Conservation (phyloP, 2,113 vertebrate genomes). For the rabbit (Oryctolagus cuniculus) region DNA sequence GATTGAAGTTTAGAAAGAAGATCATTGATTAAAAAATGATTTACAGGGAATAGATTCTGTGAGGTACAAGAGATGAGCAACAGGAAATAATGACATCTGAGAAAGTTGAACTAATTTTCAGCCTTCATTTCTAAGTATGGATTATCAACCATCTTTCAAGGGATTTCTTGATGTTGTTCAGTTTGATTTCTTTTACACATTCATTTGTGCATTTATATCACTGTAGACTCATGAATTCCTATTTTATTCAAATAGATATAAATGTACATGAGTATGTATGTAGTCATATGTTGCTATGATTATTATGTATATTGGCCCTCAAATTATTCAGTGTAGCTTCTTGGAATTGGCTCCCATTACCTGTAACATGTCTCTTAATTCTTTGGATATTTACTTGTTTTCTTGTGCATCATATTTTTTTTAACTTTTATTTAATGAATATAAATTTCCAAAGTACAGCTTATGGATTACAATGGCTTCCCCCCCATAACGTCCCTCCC, state of each 20-base stretch:
- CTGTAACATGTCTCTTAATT: background rate
- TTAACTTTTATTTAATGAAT: too few species aligned
- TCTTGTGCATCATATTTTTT: too few species aligned
- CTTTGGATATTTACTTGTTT: background rate
- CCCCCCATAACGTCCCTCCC: too few species aligned
- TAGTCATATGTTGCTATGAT: background rate
- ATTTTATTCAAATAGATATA: background rate
- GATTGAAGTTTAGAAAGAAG: background rate
- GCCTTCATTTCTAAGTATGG: background rate
- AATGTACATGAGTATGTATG: background rate
- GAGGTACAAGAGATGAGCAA: background rate
- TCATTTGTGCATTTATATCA: background rate
- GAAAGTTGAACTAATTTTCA: background rate
- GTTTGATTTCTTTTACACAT: background rate
- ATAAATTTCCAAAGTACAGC: too few species aligned
- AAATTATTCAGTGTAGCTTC: background rate
- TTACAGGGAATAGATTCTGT: background rate
- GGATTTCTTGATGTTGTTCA: background rate
- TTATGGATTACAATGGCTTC: too few species aligned
- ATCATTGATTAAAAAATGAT: background rate
- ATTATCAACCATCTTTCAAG: too few species aligned
- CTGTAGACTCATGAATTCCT: background rate
- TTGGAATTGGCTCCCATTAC: background rate
- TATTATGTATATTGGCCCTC: background rate
- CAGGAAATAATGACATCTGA: background rate